phyloP scores from a whole-genome alignment of 2,888 invertebrate genomes.

The Eupsilia transversa region DNA sequence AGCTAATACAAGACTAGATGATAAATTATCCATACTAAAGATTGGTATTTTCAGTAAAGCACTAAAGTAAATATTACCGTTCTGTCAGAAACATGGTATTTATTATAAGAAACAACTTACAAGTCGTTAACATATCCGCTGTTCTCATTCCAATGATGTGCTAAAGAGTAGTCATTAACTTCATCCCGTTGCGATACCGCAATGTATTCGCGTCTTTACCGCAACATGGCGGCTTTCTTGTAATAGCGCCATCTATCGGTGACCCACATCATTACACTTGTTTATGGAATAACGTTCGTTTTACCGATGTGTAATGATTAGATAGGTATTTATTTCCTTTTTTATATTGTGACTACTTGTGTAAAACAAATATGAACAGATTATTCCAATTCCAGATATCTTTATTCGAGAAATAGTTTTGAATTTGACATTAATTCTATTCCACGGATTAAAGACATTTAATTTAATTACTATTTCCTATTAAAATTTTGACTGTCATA shows the following conservation, averaged over 20 bases:
- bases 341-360: too few relatives aligned
- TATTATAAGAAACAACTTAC: constrained; percentile 48
- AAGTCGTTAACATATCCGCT: constrained; percentile 45
- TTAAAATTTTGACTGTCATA: too few relatives aligned
- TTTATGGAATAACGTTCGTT: constrained; percentile 37
- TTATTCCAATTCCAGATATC: too few relatives aligned
- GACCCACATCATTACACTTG: constrained; percentile 43
- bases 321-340: constrained; percentile 1
- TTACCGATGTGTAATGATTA: constrained; percentile 1
- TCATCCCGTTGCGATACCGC: constrained; percentile 62
- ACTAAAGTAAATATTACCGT: constrained; percentile 42
- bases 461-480: too few relatives aligned
- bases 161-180: constrained; percentile 63
- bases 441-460: background rate
- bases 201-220: constrained; percentile 59
- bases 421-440: too few relatives aligned
- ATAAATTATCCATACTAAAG: constrained; percentile 4
- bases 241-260: constrained; percentile 60
- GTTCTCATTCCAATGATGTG: constrained; percentile 55
- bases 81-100: constrained; percentile 43
- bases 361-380: too few relatives aligned
- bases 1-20: background rate
- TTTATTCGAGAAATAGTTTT: too few relatives aligned
- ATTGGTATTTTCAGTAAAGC: background rate
- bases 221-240: constrained; percentile 55